Percentiles rank a stretch among this genome's conserved stretches.
Evolutionary conservation across 2,797 vertebrate genomes (phyloP).

Genomic region (Sylvia borin): DNA sequence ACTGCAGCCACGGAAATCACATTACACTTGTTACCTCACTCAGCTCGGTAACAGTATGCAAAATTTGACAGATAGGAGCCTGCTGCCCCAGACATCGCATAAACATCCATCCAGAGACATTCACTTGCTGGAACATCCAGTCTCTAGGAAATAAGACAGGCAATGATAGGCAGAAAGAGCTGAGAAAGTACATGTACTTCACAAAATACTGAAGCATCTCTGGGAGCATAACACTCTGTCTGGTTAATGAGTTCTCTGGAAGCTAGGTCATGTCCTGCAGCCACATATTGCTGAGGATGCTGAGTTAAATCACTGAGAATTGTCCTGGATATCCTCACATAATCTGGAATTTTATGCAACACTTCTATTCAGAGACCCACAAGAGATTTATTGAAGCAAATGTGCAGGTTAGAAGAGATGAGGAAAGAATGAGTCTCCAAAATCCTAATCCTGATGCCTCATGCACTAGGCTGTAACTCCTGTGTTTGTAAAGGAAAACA

Average conservation of each 20-base stretch:
- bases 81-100: slow-evolving; percentile 21
- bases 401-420: not conserved
- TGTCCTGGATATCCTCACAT: not conserved
- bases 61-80: slow-evolving; percentile 14
- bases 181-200: not conserved
- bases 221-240: not conserved
- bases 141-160: not conserved
- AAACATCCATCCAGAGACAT: not conserved
- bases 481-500: not conserved
- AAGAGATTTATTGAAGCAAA: not conserved
- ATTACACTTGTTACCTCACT: not conserved
- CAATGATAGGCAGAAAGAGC: not conserved
- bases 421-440: not conserved
- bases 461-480: not conserved
- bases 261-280: not conserved
- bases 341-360: not conserved
- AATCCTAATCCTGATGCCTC: not conserved
- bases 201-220: not conserved
- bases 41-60: not conserved
- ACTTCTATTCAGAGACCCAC: not conserved
- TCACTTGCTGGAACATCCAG: slow-evolving; percentile 21
- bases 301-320: not conserved
- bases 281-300: not conserved
- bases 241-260: not conserved
- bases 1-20: not conserved